These are phyloP conservation scores for Cyphomyrmex costatus DNA, from an alignment of 1,140 invertebrate genomes.

Conservation along the genomic window DNA sequence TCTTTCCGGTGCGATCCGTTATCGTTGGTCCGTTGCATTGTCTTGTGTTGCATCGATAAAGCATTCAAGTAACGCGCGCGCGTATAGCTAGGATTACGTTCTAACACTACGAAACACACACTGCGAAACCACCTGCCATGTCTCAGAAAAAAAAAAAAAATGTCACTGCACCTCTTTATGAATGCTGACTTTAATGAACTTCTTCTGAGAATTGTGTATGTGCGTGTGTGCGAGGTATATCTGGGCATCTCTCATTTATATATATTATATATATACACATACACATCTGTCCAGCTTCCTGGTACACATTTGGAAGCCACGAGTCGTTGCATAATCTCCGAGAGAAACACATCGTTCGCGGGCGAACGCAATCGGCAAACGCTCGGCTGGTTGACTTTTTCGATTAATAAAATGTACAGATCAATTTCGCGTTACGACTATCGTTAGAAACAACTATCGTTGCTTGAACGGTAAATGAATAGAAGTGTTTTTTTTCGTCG, in stretches of 20 bases:
- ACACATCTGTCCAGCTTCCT: slow-evolving; percentile 11
- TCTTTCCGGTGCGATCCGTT: slow-evolving; percentile 20
- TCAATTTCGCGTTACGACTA: background rate
- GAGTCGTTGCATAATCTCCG: slow-evolving; percentile 29
- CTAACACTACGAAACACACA: slow-evolving; percentile 22
- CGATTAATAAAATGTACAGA: slow-evolving; percentile 60
- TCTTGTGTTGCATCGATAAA: slow-evolving; percentile 42
- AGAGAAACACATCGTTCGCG: slow-evolving; percentile 33
- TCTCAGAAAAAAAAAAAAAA: slow-evolving; percentile 23
- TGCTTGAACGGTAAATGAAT: background rate
- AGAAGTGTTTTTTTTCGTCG: background rate
- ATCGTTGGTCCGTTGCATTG: background rate
- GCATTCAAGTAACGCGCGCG: slow-evolving; percentile 13
- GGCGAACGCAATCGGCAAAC: slow-evolving; percentile 42
- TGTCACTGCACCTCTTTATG: slow-evolving; percentile 27
- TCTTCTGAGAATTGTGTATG: slow-evolving; percentile 2
- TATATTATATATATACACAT: background rate
- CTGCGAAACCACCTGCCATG: slow-evolving; percentile 14
- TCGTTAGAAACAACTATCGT: background rate
- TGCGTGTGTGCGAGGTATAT: background rate
- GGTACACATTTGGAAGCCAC: background rate
- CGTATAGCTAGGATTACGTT: slow-evolving; percentile 14
- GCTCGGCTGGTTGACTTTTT: slow-evolving; percentile 54
- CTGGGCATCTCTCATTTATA: background rate
- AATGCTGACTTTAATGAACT: slow-evolving; percentile 11